Evolutionary conservation across 2,797 vertebrate species (phyloP).

Genomic region (Stomatorhinus walkeri): DNA sequence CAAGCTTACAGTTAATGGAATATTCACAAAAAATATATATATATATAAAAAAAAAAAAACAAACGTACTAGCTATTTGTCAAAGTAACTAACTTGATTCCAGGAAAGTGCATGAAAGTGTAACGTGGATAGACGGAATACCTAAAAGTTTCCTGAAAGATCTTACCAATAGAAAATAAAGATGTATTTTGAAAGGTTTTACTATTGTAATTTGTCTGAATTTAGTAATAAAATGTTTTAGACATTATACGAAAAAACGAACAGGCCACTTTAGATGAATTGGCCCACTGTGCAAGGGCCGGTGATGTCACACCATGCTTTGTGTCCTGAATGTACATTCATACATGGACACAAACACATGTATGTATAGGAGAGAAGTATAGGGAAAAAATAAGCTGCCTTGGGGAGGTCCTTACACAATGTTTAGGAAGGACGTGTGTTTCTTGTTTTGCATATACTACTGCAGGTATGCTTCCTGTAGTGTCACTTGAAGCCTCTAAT

Average conservation of each 20-base stretch:
- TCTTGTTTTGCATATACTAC: neutral
- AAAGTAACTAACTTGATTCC: neutral
- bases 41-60: neutral
- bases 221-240: neutral
- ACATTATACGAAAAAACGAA: neutral
- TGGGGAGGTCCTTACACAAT: neutral
- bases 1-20: neutral
- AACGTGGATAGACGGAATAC: neutral
- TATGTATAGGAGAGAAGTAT: neutral
- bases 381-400: neutral
- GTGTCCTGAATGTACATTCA: neutral
- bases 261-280: neutral
- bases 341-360: neutral
- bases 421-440: neutral
- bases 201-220: neutral
- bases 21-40: neutral
- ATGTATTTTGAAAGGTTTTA: neutral
- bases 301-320: neutral
- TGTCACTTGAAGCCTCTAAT: neutral
- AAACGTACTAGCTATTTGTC: neutral
- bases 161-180: neutral
- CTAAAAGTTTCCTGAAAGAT: neutral
- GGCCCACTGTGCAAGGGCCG: neutral
- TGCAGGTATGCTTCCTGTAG: neutral
- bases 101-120: neutral